Base-by-base conservation (phyloP, 37 sponge, comb jelly and placozoan genomes). In the Lycopodina hypogea region DNA sequence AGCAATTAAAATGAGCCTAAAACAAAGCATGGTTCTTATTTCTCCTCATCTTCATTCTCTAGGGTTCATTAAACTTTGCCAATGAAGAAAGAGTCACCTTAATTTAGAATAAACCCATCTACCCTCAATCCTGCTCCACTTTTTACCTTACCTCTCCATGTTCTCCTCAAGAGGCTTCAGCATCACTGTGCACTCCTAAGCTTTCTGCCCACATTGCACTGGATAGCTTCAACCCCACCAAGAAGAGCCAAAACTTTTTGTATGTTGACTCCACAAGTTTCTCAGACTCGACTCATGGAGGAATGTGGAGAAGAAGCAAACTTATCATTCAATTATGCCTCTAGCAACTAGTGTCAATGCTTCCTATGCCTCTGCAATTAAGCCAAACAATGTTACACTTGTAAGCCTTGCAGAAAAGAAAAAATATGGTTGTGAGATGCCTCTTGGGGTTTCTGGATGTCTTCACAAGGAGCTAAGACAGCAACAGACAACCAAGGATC, bases 1-100 rank as follows among this genome's bases (percentile, higher is more conserved):
- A 73, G 8, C 32, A 64, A 63, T 61, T 65, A 63, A 64, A 80
- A 71, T 57, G 61, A 70, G 19, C 15, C 41, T 38, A 70, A 58
- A 42, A 70, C 9, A 55, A 2, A 32, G 56, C 55, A 19, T 34
- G 18, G 52, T 4, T 42, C 74, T 4, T 52, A 18, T 29, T 3
- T 52, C 22, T 48, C 72, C 22, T 23, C 50, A 3, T 36, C 41
- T 11, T 26, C 74, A 18, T 26, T 35, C 9, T 7, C 74, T 56
- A 19, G 60, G 1, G 60, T 60, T 26, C 7, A 6, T 39, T 34
- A 24, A 29, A 3, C 66, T 65, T 45, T 9, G 9, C 48, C 48
- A 9, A 9, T 45, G 48, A 9, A 45, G 9, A 45, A 45, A 45
- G 48, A 45, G 48, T 45, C 48, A 45, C 48, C 48, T 45, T 12